Percentiles rank a stretch among this genome's conserved stretches.
Conservation (phyloP, 2,113 vertebrate genomes). For the cattle (Bos taurus) region ARS-UCD2.0 NC_037329.1:109048501-109049000, state of each 20-base stretch:
- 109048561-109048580: background rate
- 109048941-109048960: constrained; percentile 67
- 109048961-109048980: constrained; percentile 25
- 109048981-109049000: constrained; percentile 69
- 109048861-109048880: constrained; percentile 74
- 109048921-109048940: constrained; percentile 69
- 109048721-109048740: background rate
- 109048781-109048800: constrained; percentile 59
- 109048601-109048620: background rate
- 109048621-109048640: background rate
- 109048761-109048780: constrained; percentile 50
- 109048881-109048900: constrained; percentile 72
- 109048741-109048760: constrained; percentile 38
- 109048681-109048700: background rate
- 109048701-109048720: background rate
- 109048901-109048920: constrained; percentile 67
- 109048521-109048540: background rate
- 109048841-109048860: constrained; percentile 71
- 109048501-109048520: background rate
- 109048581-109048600: background rate
- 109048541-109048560: background rate
- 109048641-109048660: background rate
- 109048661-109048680: background rate
- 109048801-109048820: constrained; percentile 61
- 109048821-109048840: constrained; percentile 60